Percentiles rank a stretch among this genome's conserved stretches.
These are phyloP conservation scores for Botia almorhae DNA, from an alignment of 2,797 vertebrate genomes.

Conservation along the genomic window DNA sequence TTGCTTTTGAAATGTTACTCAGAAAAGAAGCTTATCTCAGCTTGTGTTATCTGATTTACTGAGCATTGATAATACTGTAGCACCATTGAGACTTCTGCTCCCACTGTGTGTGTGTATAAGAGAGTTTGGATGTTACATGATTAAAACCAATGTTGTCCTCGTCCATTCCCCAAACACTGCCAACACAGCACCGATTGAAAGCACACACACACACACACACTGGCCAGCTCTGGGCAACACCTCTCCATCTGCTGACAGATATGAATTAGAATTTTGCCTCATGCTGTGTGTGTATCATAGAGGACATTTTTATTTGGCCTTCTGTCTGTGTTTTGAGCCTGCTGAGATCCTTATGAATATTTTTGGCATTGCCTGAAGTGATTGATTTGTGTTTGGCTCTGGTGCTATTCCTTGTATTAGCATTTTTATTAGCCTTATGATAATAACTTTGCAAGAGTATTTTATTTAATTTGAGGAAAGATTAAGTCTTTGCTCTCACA, in stretches of 20 bases:
- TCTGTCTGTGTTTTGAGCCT: conserved; percentile 43
- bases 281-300: conserved; percentile 49
- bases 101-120: conserved; percentile 21
- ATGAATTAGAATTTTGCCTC: conserved; percentile 44
- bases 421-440: not conserved
- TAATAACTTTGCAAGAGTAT: not conserved
- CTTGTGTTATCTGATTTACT: conserved; percentile 36
- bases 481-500: not conserved
- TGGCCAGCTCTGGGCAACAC: conserved; percentile 40
- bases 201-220: conserved; percentile 30
- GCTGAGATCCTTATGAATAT: conserved; percentile 50
- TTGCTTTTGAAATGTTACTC: conserved; percentile 59
- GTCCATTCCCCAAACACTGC: conserved; percentile 59
- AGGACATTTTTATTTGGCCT: conserved; percentile 48
- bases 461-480: not conserved
- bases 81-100: conserved; percentile 47
- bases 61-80: conserved; percentile 65
- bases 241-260: conserved; percentile 49
- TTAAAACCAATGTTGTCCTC: conserved; percentile 54
- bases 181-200: conserved; percentile 74
- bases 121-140: conserved; percentile 28
- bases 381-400: not conserved
- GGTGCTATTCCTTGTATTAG: not conserved
- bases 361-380: conserved; percentile 12
- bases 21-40: conserved; percentile 62